Evolutionary conservation across 1,140 invertebrate species (phyloP), one percentile per base, ranked within the genome.

Genomic region (Drosophila quadrilineata): DNA sequence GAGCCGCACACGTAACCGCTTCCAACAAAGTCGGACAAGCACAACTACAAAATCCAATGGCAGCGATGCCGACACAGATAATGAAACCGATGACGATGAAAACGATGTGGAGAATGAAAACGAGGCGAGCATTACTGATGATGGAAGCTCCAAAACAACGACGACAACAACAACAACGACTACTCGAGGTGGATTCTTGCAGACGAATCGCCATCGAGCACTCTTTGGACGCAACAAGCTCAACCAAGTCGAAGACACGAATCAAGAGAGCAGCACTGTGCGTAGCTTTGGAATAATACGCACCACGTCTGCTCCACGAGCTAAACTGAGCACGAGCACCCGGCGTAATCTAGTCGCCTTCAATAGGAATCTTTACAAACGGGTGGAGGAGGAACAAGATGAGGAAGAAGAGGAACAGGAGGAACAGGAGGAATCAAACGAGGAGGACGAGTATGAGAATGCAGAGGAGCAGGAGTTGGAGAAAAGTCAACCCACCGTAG

Each of bases 131-230:
- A 9, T 21, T 21, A 33, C 36, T 3, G 22, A 45, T 29, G 8
- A 46, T 9, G 16, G 2, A 3, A 28, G 12, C 12, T n/a, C n/a
- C n/a, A 29, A 6, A 0, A 5, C 33, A 35, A 35, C 33, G 8
- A 14, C 33, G 8, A 2, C 6, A 35, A 6, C 6, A 28, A 31
- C 57, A 22, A 17, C 45, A 33, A 31, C 2, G 8, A 17, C 16
- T 33, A n/a, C n/a, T n/a, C 71, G 71, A 3, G 36, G 57, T 0
- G 71, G 54, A 22, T 82, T 80, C 10, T 29, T 82, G 29, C 68
- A 82, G 58, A 82, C 76, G 0, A 80, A 80, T 12, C 71, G 76
- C 0, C 76, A 80, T 60, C 63, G 76, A 4, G 58, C 76, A 0
- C 24, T 80, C 10, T 6, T 69, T 10, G 49, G 26, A 10, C 19